Conservation (phyloP, 2,113 vertebrate species). For the Protobothrops mucrosquamatus region DNA sequence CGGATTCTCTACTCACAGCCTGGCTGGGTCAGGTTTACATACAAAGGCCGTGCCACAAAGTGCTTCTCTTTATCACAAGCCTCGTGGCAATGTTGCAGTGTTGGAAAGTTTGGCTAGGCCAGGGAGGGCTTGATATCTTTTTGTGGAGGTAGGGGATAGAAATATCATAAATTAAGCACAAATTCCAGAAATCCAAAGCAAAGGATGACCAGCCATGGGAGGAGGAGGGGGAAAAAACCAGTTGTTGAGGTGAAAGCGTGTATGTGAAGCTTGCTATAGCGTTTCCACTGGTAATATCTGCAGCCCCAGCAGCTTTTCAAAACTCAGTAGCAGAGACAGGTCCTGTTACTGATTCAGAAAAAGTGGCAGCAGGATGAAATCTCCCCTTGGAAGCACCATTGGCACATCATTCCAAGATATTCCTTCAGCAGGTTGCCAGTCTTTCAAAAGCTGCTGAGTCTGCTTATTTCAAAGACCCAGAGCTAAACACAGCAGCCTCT, state of each 20-base stretch:
- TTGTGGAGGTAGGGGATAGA: too few species aligned
- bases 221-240: accelerated
- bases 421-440: not conserved
- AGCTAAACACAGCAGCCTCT: not conserved
- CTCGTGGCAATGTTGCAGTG: not conserved
- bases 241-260: not conserved
- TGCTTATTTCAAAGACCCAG: not conserved
- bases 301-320: not conserved
- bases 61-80: too few species aligned
- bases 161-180: not conserved
- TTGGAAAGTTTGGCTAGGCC: not conserved
- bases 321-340: not conserved
- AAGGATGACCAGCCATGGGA: too few species aligned
- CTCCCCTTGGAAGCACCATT: not conserved
- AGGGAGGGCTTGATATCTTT: not conserved
- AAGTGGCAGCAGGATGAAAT: too few species aligned
- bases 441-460: not conserved
- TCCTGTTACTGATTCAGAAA: not conserved
- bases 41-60: not conserved
- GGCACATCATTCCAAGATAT: not conserved
- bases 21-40: not conserved
- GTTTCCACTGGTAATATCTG: not conserved
- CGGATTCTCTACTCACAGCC: not conserved
- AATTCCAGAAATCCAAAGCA: not conserved
- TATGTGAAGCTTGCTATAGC: not conserved